These are phyloP conservation scores for Tridacna gigas DNA, from an alignment of 2,888 invertebrate species.

Conservation along the genomic window DNA sequence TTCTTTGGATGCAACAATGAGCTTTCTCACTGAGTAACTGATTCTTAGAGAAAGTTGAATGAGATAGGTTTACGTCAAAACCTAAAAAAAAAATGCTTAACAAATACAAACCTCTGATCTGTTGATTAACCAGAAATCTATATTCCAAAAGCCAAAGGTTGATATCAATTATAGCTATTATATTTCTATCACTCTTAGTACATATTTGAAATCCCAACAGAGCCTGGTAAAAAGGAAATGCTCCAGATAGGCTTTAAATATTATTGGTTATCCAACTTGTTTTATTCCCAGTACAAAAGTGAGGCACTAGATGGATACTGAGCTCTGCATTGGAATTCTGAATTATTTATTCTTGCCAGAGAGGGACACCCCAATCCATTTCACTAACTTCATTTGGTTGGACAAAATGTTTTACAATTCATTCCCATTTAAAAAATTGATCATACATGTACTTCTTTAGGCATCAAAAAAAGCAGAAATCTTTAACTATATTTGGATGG, in stretches of 20 bases:
- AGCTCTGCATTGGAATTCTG: constrained; percentile 8
- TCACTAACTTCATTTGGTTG: background rate
- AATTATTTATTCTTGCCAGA: constrained; percentile 10
- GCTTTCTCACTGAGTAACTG: too few species aligned
- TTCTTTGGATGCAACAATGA: too few species aligned
- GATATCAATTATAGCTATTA: too few species aligned
- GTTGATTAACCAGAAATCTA: background rate
- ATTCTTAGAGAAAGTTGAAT: too few species aligned
- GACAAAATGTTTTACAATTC: background rate
- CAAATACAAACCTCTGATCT: background rate
- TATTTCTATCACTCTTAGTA: background rate
- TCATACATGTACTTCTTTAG: background rate
- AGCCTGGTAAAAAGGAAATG: background rate
- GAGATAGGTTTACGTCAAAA: background rate
- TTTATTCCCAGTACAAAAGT: background rate
- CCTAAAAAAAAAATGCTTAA: background rate
- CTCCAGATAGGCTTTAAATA: constrained; percentile 12
- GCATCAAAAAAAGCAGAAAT: background rate
- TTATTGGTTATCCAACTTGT: constrained; percentile 19
- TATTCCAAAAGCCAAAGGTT: background rate
- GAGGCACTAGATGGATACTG: background rate
- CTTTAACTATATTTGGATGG: background rate
- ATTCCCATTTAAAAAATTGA: background rate
- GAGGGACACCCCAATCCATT: background rate
- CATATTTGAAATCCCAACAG: background rate